phyloP scores from a whole-genome alignment of 2,888 invertebrate genomes.

The Caenorhabditis sp. region DNA sequence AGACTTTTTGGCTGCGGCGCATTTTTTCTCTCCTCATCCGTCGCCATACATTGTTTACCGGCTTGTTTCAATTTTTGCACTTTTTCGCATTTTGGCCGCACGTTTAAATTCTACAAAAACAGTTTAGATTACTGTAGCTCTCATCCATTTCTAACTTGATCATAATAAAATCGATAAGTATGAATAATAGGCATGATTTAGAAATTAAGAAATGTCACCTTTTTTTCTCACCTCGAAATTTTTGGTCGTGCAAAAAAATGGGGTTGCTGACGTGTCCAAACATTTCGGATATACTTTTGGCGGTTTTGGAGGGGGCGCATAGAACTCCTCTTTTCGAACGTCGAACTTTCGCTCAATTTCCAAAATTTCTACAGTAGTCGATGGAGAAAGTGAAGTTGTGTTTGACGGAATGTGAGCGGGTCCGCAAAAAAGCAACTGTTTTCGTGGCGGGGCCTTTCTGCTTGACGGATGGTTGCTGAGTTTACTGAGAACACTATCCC shows the following conservation, averaged over 20 bases:
- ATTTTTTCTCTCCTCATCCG: neutral
- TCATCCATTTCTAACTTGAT: neutral
- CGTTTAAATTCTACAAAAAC: neutral
- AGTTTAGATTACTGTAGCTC: neutral
- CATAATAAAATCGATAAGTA: neutral
- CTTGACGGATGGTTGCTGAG: neutral
- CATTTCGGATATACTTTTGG: neutral
- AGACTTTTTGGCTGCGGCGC: neutral
- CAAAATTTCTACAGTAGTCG: neutral
- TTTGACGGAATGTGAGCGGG: neutral
- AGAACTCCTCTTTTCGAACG: neutral
- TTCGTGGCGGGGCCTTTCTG: neutral
- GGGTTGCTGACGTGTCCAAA: neutral
- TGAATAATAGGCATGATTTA: neutral
- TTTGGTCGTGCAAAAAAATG: neutral
- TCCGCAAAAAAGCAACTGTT: neutral
- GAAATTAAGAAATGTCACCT: neutral
- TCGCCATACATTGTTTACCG: neutral
- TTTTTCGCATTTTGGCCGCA: too few relatives aligned
- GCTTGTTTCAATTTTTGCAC: neutral
- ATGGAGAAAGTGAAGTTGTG: neutral
- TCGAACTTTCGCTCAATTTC: neutral
- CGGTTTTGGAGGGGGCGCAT: neutral
- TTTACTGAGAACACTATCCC: slow-evolving; percentile 12
- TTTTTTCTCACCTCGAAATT: neutral